phyloP scores from a whole-genome alignment of 2,113 vertebrate species.

The Ovis aries region DNA sequence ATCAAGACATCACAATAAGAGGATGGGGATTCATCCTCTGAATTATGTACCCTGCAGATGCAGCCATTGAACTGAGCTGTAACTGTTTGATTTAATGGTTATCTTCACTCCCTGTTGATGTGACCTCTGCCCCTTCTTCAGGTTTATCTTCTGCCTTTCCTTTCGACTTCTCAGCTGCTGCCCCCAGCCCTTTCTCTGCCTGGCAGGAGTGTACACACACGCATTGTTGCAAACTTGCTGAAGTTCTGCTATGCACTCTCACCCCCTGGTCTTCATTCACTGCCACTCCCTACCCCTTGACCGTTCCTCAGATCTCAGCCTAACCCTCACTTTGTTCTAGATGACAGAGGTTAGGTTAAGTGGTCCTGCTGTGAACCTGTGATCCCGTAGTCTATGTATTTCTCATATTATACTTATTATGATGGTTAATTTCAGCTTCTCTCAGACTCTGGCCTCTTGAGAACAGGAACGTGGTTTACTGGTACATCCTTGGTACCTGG shows the following conservation, averaged over 20 bases:
- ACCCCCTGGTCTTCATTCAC: background rate
- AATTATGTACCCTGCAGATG: background rate
- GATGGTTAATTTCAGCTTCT: background rate
- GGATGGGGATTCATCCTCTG: background rate
- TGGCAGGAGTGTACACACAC: rapidly evolving
- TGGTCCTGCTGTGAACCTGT: background rate
- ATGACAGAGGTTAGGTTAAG: background rate
- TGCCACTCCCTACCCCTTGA: background rate
- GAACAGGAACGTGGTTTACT: background rate
- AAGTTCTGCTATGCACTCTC: background rate
- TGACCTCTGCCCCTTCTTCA: background rate
- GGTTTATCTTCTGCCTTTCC: background rate
- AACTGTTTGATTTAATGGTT: background rate
- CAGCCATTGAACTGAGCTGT: background rate
- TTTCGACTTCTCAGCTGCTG: background rate
- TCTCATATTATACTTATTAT: background rate
- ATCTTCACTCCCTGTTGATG: background rate
- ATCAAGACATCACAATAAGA: background rate
- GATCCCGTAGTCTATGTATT: background rate
- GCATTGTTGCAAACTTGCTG: background rate
- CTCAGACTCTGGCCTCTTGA: background rate
- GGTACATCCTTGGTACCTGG: background rate
- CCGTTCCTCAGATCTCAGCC: background rate
- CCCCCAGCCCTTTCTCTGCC: background rate
- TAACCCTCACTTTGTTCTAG: background rate